Conservation (phyloP, 2,113 vertebrate species). For the Ceyx cyanopectus region DNA sequence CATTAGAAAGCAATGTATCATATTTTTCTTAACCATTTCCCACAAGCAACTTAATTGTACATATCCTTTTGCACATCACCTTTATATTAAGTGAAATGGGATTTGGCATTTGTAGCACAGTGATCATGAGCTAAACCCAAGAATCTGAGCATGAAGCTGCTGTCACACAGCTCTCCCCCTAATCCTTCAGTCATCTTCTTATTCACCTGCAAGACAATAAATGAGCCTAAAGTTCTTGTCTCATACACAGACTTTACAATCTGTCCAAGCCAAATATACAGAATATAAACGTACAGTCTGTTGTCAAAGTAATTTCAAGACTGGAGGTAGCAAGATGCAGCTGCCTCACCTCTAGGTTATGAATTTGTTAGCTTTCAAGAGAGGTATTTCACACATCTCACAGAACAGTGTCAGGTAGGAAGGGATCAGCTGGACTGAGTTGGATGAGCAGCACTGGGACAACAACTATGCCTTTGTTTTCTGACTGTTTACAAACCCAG, state of each 20-base stretch:
- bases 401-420: background rate
- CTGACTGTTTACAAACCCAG: background rate
- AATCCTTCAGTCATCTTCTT: background rate
- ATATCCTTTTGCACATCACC: background rate
- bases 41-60: background rate
- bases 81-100: background rate
- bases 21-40: background rate
- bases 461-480: background rate
- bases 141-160: background rate
- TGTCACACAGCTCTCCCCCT: background rate
- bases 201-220: rapidly evolving
- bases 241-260: rapidly evolving
- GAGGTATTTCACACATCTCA: background rate
- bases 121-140: background rate
- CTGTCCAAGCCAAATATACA: background rate
- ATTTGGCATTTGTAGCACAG: background rate
- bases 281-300: background rate
- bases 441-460: background rate
- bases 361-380: background rate
- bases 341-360: rapidly evolving
- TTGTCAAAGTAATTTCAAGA: background rate
- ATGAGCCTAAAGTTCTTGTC: background rate
- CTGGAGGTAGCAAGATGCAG: background rate
- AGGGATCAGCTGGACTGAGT: background rate
- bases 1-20: background rate